These are phyloP conservation scores for Argentina silus DNA, from an alignment of 2,797 vertebrate genomes.

Conservation along the genomic window DNA sequence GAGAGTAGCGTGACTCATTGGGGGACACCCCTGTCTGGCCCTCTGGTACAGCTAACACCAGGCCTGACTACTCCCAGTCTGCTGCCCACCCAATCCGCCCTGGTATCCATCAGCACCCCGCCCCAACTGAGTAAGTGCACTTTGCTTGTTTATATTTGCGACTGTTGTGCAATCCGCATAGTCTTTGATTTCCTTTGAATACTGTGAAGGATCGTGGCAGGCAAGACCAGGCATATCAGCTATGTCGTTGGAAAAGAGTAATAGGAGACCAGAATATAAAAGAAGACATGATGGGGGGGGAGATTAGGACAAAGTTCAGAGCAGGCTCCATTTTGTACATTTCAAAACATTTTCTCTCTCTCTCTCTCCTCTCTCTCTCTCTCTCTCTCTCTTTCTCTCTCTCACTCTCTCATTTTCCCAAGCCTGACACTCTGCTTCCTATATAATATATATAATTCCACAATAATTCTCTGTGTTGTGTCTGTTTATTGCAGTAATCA, in stretches of 20 bases:
- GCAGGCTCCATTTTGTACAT: conserved; percentile 71
- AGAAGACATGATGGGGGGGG: conserved; percentile 70
- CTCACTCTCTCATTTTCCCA: not conserved
- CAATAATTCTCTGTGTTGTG: too few species aligned
- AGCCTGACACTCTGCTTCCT: not conserved
- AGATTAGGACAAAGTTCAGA: conserved; percentile 64
- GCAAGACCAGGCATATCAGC: conserved; percentile 86
- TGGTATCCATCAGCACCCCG: conserved; percentile 42
- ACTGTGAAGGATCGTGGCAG: conserved; percentile 71
- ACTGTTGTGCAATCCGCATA: conserved; percentile 80
- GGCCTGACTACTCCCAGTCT: conserved; percentile 42
- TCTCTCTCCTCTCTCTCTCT: not conserved
- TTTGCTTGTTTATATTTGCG: conserved; percentile 61
- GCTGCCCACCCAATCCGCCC: conserved; percentile 57
- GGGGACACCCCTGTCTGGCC: conserved; percentile 42
- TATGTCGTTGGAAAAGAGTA: conserved; percentile 77
- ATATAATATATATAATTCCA: not conserved
- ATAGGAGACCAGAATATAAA: conserved; percentile 77
- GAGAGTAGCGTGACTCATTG: not conserved
- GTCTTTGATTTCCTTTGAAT: conserved; percentile 76
- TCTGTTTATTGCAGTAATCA: too few species aligned
- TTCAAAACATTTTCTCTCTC: conserved; percentile 52
- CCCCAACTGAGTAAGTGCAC: conserved; percentile 70
- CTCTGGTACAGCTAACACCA: conserved; percentile 49
- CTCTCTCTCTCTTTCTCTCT: not conserved